A percentile compares a stretch with the other conserved stretches of the same genome.
Evolutionary conservation across 1,140 invertebrate species (phyloP).

Genomic region (Pectinophora gossypiella): DNA sequence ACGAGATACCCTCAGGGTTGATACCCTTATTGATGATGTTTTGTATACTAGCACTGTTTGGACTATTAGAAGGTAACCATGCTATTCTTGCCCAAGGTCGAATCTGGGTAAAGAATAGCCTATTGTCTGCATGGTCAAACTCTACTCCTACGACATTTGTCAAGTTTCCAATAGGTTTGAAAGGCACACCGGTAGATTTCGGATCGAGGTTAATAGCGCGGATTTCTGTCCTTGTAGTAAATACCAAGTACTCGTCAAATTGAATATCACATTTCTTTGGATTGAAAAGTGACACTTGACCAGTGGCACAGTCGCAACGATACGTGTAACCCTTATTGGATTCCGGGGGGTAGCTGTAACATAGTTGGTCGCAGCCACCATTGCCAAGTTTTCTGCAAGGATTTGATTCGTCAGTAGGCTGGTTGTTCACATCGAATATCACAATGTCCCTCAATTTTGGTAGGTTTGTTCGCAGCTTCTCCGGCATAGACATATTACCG

Average conservation of each 20-base stretch:
- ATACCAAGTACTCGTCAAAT: slow-evolving; percentile 91
- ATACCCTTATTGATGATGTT: slow-evolving; percentile 88
- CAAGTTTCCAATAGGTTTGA: slow-evolving; percentile 90
- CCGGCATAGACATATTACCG: slow-evolving; percentile 81
- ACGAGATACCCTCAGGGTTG: slow-evolving; percentile 96
- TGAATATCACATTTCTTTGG: slow-evolving; percentile 84
- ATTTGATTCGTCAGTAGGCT: slow-evolving; percentile 87
- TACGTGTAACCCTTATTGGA: slow-evolving; percentile 74
- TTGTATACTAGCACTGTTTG: slow-evolving; percentile 79
- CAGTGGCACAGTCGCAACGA: slow-evolving; percentile 94
- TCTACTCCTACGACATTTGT: slow-evolving; percentile 98
- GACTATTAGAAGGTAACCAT: slow-evolving; percentile 83
- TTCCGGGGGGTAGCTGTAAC: slow-evolving; percentile 91
- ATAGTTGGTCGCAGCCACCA: slow-evolving; percentile 94
- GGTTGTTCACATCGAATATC: slow-evolving; percentile 91
- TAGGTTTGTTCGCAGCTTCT: slow-evolving; percentile 87
- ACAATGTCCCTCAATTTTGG: slow-evolving; percentile 91
- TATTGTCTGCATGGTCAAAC: slow-evolving; percentile 94
- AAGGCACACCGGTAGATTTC: slow-evolving; percentile 86
- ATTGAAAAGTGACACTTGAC: slow-evolving; percentile 78
- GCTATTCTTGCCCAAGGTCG: slow-evolving; percentile 92
- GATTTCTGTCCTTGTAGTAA: slow-evolving; percentile 94
- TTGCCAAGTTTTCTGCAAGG: slow-evolving; percentile 86
- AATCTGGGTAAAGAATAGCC: slow-evolving; percentile 93
- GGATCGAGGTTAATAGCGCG: slow-evolving; percentile 90